These are phyloP conservation scores for Caenorhabditis panamensis DNA, from an alignment of 2,888 invertebrate genomes.

Conservation along the genomic window DNA sequence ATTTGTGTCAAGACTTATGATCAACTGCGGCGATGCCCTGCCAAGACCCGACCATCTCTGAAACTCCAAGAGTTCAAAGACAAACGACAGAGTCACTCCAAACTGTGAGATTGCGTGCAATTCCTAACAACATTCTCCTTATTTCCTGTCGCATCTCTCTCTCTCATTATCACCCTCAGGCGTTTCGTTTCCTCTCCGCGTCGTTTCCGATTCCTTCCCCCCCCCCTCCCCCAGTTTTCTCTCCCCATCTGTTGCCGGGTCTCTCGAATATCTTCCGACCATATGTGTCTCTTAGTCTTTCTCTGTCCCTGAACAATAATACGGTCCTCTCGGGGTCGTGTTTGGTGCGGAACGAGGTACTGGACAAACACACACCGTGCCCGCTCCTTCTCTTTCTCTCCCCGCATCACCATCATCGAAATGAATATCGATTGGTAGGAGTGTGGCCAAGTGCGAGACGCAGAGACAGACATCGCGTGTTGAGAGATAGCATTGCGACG, in stretches of 20 bases:
- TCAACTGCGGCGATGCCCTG: too few species aligned
- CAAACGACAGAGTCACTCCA: too few species aligned
- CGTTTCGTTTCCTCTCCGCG: background rate
- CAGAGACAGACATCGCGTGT: slow-evolving; percentile 48
- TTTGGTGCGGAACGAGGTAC: slow-evolving; percentile 38
- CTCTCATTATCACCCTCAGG: background rate
- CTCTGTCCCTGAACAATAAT: slow-evolving; percentile 29
- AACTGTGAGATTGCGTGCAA: slow-evolving; percentile 4
- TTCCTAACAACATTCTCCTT: too few species aligned
- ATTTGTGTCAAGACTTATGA: too few species aligned
- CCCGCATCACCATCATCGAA: slow-evolving; percentile 11
- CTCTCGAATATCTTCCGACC: slow-evolving; percentile 44
- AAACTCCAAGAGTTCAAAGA: too few species aligned
- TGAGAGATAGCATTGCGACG: slow-evolving; percentile 13
- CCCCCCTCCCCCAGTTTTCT: background rate
- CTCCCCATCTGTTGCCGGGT: slow-evolving; percentile 42
- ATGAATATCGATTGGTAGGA: slow-evolving; percentile 38
- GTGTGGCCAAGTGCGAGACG: slow-evolving; percentile 29
- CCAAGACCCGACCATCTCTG: too few species aligned
- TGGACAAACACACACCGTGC: slow-evolving; percentile 31
- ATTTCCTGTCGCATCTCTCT: slow-evolving; percentile 3
- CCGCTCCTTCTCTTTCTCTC: slow-evolving; percentile 11
- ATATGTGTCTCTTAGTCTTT: slow-evolving; percentile 14
- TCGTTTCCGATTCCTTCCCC: background rate
- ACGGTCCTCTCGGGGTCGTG: slow-evolving; percentile 27